Base-by-base conservation (phyloP, 2,113 vertebrate species). In the Psilopsiagon aymara region DNA sequence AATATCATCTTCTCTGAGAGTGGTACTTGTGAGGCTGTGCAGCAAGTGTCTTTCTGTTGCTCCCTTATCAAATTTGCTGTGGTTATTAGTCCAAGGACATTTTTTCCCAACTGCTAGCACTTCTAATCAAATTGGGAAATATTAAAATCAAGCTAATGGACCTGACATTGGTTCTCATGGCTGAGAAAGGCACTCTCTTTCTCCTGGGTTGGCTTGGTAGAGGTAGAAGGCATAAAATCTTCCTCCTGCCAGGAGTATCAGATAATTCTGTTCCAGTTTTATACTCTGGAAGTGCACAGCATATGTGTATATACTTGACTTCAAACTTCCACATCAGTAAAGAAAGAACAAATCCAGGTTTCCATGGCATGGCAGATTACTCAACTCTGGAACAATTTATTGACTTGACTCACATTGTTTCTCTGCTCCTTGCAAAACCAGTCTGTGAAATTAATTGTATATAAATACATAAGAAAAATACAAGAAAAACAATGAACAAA, bases 81-180 rank as follows among this genome's bases (percentile, higher is more conserved):
- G 73, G 82, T 95, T 88, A 75, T 93, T 93, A 94, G 79, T 67
- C 68, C 90, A 90, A 95, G 64, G 68, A 81, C 37, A 39, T 41
- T 90, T 84, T 80, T 39, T 16, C 47, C 47, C 79, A 81, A 76
- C 27, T 88, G 60, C 63, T 60, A 70, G 37, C 44, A 59, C 71
- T 85, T 85, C 74, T 88, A 73, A 96, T 87, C n/a, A 47, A 69
- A 85, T 63, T 80, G 71, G 59, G 64, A 82, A 83, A 83, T 92
- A 62, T 35, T 63, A 47, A 90, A 93, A 74, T 63, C 82, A 59
- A 67, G 41, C 23, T 70, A 86, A 69, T 46, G 53, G 83, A 75
- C 53, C n/a, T 89, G 71, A 89, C 64, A 35, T 53, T 67, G 51
- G 37, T 83, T 23, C 37, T 81, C 41, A 13, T 1, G 8, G 52